Evolutionary conservation across 2,113 vertebrate species (phyloP).

Genomic region (Pygathrix nemaeus): DNA sequence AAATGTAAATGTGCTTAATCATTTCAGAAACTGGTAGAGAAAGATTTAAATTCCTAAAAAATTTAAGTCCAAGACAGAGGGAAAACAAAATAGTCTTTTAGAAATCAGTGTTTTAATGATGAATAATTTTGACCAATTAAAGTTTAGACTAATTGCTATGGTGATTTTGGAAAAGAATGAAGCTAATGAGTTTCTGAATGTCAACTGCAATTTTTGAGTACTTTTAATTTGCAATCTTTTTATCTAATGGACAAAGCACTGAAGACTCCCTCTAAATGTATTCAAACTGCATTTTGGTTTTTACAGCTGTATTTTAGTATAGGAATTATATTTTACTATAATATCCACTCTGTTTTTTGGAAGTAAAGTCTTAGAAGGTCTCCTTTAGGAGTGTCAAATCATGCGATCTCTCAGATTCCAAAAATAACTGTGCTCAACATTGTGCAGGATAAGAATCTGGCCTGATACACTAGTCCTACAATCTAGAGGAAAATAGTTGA

Average conservation of each 20-base stretch:
- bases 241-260: constrained; percentile 71
- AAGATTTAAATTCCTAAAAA: constrained; percentile 61
- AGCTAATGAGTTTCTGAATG: constrained; percentile 77
- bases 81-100: constrained; percentile 15
- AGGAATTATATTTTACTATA: constrained; percentile 63
- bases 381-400: constrained; percentile 46
- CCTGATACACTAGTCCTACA: constrained; percentile 56
- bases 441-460: constrained; percentile 56
- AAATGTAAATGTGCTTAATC: constrained; percentile 19
- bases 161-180: constrained; percentile 76
- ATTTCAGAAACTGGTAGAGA: constrained; percentile 9
- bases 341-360: constrained; percentile 16
- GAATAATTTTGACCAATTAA: constrained; percentile 76
- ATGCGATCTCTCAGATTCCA: neutral
- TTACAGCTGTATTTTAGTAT: constrained; percentile 70
- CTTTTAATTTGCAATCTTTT: constrained; percentile 75
- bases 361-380: constrained; percentile 58
- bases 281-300: constrained; percentile 70
- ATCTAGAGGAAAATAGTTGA: constrained; percentile 54
- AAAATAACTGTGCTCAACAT: constrained; percentile 57
- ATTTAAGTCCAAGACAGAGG: constrained; percentile 45
- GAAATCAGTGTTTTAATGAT: constrained; percentile 65
- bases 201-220: constrained; percentile 76
- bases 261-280: constrained; percentile 64
- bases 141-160: constrained; percentile 76